A percentile compares a stretch with the other conserved stretches of the same genome.
Conservation (phyloP, 2,888 invertebrate genomes). For the Lasioglossum leucozonium region DNA sequence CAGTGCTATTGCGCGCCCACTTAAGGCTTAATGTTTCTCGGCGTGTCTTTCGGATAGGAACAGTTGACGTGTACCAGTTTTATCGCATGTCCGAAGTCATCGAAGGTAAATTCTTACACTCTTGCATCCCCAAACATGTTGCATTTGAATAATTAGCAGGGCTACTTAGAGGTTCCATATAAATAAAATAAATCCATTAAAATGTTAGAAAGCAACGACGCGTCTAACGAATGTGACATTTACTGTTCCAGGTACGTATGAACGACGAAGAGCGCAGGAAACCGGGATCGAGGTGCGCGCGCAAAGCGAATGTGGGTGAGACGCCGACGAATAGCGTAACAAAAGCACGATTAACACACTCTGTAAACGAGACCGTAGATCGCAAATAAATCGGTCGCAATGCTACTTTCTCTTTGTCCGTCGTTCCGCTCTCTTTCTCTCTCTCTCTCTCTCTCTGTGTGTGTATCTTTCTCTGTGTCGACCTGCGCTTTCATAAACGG, state of each 20-base stretch:
- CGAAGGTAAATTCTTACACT: too few species aligned
- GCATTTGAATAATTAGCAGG: too few species aligned
- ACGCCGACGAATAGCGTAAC: conserved; percentile 56
- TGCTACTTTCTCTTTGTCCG: conserved; percentile 50
- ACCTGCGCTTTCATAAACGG: conserved; percentile 39
- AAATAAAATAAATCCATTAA: too few species aligned
- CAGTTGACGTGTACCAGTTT: too few species aligned
- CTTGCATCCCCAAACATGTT: too few species aligned
- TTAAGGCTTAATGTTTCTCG: too few species aligned
- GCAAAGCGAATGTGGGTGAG: conserved; percentile 66
- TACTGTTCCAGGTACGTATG: conserved; percentile 76
- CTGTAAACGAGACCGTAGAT: conserved; percentile 69
- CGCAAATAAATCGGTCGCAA: conserved; percentile 70
- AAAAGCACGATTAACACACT: conserved; percentile 58
- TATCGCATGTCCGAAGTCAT: too few species aligned
- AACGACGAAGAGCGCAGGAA: conserved; percentile 15
- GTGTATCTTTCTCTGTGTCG: conserved; percentile 43
- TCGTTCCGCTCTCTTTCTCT: too few species aligned
- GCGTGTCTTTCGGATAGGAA: too few species aligned
- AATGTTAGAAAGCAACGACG: too few species aligned
- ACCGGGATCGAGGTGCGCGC: conserved; percentile 11
- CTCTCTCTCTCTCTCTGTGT: conserved; percentile 49
- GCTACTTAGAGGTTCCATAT: too few species aligned
- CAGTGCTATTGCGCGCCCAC: too few species aligned
- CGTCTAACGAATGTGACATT: conserved; percentile 34